These are phyloP conservation scores for Scotopteryx bipunctaria DNA, from an alignment of 2,888 invertebrate species.

Conservation along the genomic window DNA sequence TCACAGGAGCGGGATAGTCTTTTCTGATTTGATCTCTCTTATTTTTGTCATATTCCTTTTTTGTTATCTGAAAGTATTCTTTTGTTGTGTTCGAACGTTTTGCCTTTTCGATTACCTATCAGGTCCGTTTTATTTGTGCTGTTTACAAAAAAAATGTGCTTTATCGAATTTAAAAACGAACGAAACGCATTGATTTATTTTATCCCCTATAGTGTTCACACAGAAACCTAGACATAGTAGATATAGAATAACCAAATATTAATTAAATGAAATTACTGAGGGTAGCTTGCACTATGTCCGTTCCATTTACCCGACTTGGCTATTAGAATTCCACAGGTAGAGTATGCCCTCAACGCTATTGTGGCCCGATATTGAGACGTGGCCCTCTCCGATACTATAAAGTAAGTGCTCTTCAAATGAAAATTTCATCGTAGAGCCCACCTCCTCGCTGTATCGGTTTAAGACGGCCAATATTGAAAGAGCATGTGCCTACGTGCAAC, in stretches of 20 bases:
- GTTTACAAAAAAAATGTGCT: neutral
- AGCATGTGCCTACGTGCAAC: conserved; percentile 1
- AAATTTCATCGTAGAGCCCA: conserved; percentile 44
- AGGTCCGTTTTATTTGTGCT: neutral
- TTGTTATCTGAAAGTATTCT: neutral
- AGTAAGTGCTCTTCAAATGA: conserved; percentile 48
- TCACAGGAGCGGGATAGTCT: conserved; percentile 25
- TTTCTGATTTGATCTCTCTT: conserved; percentile 14
- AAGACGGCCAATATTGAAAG: conserved; percentile 17
- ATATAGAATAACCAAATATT: neutral
- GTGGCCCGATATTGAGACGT: conserved; percentile 46
- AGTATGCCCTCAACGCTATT: conserved; percentile 40
- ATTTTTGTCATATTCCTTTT: neutral
- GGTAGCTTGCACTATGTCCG: conserved; percentile 1
- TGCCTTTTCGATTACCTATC: neutral
- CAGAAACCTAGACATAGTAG: too few species aligned
- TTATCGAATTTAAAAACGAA: neutral
- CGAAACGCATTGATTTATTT: too few species aligned
- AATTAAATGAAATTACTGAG: conserved; percentile 8
- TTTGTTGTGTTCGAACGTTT: neutral
- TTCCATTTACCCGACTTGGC: conserved; percentile 11
- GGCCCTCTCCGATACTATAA: conserved; percentile 44
- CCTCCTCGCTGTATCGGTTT: conserved; percentile 10
- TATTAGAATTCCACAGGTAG: conserved; percentile 51
- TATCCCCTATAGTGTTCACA: too few species aligned